Percentiles rank a stretch among this genome's conserved stretches.
Conservation (phyloP, 2,797 vertebrate species). For the Chaunax sp. region DNA sequence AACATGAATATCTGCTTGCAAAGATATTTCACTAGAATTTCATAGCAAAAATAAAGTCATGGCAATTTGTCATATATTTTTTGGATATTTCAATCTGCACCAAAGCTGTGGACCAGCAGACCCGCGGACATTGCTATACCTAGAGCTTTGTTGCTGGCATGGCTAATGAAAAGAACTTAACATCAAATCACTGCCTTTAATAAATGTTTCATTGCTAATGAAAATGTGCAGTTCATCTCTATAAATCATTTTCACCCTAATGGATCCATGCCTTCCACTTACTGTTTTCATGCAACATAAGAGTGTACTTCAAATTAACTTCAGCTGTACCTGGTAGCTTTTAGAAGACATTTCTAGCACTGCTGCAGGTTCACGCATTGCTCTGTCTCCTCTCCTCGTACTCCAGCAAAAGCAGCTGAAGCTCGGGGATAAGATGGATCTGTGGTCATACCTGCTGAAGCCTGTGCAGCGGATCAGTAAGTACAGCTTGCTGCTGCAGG, state of each 20-base stretch:
- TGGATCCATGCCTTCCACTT: background rate
- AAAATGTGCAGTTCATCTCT: background rate
- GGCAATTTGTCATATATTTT: background rate
- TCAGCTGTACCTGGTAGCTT: background rate
- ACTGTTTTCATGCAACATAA: background rate
- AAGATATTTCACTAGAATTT: background rate
- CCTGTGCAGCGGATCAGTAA: constrained; percentile 90
- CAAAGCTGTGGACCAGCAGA: background rate
- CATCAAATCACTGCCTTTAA: too few species aligned
- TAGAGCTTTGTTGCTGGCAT: too few species aligned
- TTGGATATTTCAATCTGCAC: too few species aligned
- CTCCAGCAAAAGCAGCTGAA: constrained; percentile 84
- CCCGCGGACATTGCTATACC: too few species aligned
- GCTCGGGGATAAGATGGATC: constrained; percentile 85
- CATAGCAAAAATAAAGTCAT: background rate
- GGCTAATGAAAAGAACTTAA: too few species aligned
- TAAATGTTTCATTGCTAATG: background rate
- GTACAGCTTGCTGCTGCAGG: constrained; percentile 87
- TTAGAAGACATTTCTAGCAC: background rate
- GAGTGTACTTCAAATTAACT: background rate
- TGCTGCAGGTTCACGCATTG: background rate
- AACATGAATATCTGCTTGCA: background rate
- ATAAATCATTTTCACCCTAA: background rate
- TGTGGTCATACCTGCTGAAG: constrained; percentile 87
- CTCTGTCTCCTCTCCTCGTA: constrained; percentile 1